Conservation (phyloP, 2,797 vertebrate genomes). For the Ataeniobius toweri region DNA sequence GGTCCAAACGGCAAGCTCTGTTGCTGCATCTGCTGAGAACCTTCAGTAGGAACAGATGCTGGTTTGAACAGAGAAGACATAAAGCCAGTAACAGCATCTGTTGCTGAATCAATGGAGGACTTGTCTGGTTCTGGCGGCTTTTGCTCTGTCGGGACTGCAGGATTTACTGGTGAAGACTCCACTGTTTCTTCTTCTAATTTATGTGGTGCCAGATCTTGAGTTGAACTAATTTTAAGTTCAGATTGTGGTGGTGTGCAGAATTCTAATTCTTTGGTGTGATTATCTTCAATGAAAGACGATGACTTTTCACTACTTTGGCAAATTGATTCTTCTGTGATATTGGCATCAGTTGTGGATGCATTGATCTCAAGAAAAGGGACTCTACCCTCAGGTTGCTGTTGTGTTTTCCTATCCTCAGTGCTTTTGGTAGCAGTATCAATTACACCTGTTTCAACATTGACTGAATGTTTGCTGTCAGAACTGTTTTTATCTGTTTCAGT, state of each 20-base stretch:
- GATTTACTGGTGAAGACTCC: constrained; percentile 19
- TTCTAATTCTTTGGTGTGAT: constrained; percentile 45
- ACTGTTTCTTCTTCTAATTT: constrained; percentile 44
- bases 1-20: constrained; percentile 83
- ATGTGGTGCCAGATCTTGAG: constrained; percentile 37
- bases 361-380: constrained; percentile 20
- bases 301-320: constrained; percentile 38
- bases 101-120: constrained; percentile 80
- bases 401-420: constrained; percentile 33
- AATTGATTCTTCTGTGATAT: constrained; percentile 19
- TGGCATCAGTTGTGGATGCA: constrained; percentile 33
- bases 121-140: constrained; percentile 77
- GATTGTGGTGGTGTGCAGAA: constrained; percentile 20
- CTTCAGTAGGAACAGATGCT: constrained; percentile 56
- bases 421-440: constrained; percentile 24
- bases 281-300: constrained; percentile 22
- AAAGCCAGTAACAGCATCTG: constrained; percentile 88
- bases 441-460: constrained; percentile 17
- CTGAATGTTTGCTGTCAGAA: constrained; percentile 25
- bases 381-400: constrained; percentile 26
- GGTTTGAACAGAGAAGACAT: constrained; percentile 82
- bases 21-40: constrained; percentile 75
- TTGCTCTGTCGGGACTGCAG: constrained; percentile 59
- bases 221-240: constrained; percentile 29
- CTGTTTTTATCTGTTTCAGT: constrained; percentile 39